phyloP scores from a whole-genome alignment of 2,797 vertebrate species.

The Melanotaenia nigrans region DNA sequence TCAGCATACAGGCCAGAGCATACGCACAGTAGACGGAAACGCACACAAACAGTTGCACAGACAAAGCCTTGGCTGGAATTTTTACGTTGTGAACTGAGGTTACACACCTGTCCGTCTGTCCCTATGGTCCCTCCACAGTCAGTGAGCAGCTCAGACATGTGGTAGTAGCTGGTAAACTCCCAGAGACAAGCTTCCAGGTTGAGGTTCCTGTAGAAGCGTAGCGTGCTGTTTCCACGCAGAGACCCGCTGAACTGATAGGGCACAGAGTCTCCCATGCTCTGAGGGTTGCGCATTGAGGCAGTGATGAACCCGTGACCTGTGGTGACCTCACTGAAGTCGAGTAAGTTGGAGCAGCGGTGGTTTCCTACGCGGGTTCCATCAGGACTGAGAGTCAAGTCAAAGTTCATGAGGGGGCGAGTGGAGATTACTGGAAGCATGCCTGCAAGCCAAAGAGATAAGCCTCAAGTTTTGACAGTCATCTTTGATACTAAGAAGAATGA shows the following conservation, averaged over 20 bases:
- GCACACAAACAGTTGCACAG: slow-evolving; percentile 48
- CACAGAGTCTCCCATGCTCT: slow-evolving; percentile 83
- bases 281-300: slow-evolving; percentile 78
- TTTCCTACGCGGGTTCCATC: slow-evolving; percentile 91
- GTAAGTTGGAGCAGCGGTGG: slow-evolving; percentile 93
- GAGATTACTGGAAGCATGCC: slow-evolving; percentile 94
- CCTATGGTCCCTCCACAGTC: slow-evolving; percentile 93
- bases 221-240: slow-evolving; percentile 83
- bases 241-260: slow-evolving; percentile 88
- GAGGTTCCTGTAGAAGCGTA: slow-evolving; percentile 92
- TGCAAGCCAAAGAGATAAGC: slow-evolving; percentile 54
- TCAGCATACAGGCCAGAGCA: slow-evolving; percentile 45
- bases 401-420: slow-evolving; percentile 91
- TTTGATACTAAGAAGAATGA: slow-evolving; percentile 17
- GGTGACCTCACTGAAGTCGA: slow-evolving; percentile 89
- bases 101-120: slow-evolving; percentile 91
- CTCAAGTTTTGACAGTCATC: not conserved
- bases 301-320: slow-evolving; percentile 92
- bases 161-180: slow-evolving; percentile 93
- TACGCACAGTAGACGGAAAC: slow-evolving; percentile 43
- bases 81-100: slow-evolving; percentile 21
- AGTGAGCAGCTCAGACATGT: slow-evolving; percentile 94
- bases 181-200: slow-evolving; percentile 94
- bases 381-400: slow-evolving; percentile 92
- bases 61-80: slow-evolving; percentile 54